A percentile compares a stretch with the other conserved stretches of the same genome.
Evolutionary conservation across 2,797 vertebrate genomes (phyloP).

Genomic region (Valencia hispanica): DNA sequence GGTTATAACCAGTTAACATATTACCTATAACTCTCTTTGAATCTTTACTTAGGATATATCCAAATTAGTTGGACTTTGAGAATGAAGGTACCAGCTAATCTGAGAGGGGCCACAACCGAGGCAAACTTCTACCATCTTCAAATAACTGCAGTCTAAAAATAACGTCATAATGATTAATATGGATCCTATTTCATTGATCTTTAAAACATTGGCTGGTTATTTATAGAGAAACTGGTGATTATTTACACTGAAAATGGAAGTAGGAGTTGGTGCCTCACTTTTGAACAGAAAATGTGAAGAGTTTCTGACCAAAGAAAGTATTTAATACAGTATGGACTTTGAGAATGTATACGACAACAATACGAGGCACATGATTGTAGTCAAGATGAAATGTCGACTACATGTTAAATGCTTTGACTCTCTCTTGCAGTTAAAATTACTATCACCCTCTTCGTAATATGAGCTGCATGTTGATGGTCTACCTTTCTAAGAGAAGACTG

Average conservation of each 20-base stretch:
- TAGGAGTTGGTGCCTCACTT: not conserved
- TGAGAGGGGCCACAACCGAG: not conserved
- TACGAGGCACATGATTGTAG: conserved; percentile 16
- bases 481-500: conserved; percentile 31
- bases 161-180: not conserved
- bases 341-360: too few species aligned
- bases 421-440: conserved; percentile 33
- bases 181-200: not conserved
- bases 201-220: not conserved
- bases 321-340: too few species aligned
- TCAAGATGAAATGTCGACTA: conserved; percentile 40
- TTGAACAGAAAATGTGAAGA: not conserved
- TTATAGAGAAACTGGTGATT: not conserved
- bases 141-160: not conserved
- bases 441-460: conserved; percentile 47
- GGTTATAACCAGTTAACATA: not conserved
- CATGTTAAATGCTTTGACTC: conserved; percentile 54
- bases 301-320: too few species aligned
- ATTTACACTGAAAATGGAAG: not conserved
- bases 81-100: not conserved
- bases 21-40: not conserved
- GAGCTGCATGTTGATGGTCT: conserved; percentile 38
- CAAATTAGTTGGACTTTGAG: not conserved
- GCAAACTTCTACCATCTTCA: not conserved
- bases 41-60: not conserved